Percentiles rank a stretch among this genome's conserved stretches.
Evolutionary conservation across 2,888 invertebrate genomes (phyloP).

Genomic region (Lymantria dispar): DNA sequence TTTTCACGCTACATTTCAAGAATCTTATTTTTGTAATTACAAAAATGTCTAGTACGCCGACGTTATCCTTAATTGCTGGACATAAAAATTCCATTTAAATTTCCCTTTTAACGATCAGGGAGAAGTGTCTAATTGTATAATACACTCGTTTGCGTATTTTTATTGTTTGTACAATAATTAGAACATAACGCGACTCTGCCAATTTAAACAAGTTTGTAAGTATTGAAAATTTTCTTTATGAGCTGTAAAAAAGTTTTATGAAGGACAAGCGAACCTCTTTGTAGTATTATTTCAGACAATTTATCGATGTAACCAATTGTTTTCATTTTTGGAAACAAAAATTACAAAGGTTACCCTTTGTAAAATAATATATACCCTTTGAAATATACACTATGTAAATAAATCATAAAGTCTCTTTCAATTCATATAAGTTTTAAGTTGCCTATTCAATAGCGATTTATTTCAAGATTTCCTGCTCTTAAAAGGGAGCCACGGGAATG

Average conservation of each 20-base stretch:
- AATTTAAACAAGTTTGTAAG: conserved; percentile 71
- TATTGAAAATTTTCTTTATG: conserved; percentile 74
- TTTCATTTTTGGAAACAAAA: too few relatives aligned
- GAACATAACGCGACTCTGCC: conserved; percentile 76
- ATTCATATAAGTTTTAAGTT: too few relatives aligned
- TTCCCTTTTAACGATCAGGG: conserved; percentile 82
- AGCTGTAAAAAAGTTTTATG: conserved; percentile 69
- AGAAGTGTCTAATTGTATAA: conserved; percentile 82
- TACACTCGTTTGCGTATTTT: conserved; percentile 83
- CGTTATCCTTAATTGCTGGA: conserved; percentile 83
- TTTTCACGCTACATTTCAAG: conserved; percentile 83
- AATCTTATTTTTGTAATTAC: conserved; percentile 83
- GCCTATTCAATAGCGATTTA: too few relatives aligned
- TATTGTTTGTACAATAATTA: conserved; percentile 81
- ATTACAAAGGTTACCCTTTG: too few relatives aligned
- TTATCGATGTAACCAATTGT: too few relatives aligned
- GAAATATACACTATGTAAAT: too few relatives aligned
- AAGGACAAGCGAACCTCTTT: conserved; percentile 57
- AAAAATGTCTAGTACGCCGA: conserved; percentile 81
- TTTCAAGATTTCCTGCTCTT: too few relatives aligned
- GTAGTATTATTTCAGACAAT: too few relatives aligned
- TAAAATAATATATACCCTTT: too few relatives aligned
- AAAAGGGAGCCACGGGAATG: conserved; percentile 29
- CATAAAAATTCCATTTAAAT: conserved; percentile 84
- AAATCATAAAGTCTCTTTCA: too few relatives aligned